A percentile compares a stretch with the other conserved stretches of the same genome.
Evolutionary conservation across 2,113 vertebrate genomes (phyloP).

Genomic region (Lasiurus cinereus): DNA sequence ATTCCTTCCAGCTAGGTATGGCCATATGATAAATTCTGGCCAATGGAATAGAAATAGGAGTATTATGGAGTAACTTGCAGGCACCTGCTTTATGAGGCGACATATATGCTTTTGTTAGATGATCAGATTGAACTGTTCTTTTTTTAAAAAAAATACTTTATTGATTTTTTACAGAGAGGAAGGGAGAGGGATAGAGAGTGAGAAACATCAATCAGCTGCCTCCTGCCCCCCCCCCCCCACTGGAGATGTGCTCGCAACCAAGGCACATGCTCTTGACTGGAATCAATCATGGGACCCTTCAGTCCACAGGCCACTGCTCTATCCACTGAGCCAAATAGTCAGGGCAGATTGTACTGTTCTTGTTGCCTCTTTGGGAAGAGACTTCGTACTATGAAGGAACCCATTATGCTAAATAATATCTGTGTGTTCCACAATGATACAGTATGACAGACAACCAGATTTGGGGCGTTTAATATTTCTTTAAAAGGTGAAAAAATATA

Average conservation of each 20-base stretch:
- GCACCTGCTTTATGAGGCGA: not conserved
- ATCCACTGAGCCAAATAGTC: too few relatives aligned
- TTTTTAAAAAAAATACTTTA: too few relatives aligned
- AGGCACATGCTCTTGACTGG: too few relatives aligned
- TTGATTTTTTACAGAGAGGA: too few relatives aligned
- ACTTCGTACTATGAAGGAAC: not conserved
- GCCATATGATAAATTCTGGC: not conserved
- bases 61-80: not conserved
- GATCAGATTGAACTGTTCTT: not conserved
- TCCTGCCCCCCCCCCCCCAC: too few relatives aligned
- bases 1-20: not conserved
- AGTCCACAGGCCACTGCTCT: too few relatives aligned
- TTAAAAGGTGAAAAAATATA: not conserved
- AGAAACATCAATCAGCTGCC: too few relatives aligned
- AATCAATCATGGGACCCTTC: too few relatives aligned
- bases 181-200: too few relatives aligned
- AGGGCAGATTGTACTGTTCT: too few relatives aligned
- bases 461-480: not conserved
- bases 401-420: not conserved
- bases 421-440: not conserved
- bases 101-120: not conserved
- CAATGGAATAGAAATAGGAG: not conserved
- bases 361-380: not conserved
- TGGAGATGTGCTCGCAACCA: too few relatives aligned
- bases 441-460: not conserved